phyloP scores from a whole-genome alignment of 2,888 invertebrate genomes.

The Rotaria macrura region DNA sequence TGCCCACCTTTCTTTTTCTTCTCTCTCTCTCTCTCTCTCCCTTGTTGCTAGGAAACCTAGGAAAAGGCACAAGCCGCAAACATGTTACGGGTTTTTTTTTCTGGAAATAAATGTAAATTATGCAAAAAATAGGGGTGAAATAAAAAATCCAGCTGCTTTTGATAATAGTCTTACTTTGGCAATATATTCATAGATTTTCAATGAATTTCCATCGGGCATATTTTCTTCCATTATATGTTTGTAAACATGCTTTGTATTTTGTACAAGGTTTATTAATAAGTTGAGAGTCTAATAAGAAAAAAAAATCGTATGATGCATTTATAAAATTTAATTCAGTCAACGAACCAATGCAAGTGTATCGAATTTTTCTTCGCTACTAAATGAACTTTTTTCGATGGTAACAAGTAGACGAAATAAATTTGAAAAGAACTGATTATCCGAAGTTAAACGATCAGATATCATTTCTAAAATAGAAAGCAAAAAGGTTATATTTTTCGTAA shows the following conservation, averaged over 20 bases:
- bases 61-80: too few species aligned
- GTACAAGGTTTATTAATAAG: neutral
- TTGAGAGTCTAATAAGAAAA: neutral
- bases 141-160: too few species aligned
- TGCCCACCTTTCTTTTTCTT: too few species aligned
- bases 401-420: slow-evolving; percentile 11
- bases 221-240: neutral
- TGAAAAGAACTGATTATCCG: neutral
- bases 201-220: neutral
- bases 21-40: too few species aligned
- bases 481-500: neutral
- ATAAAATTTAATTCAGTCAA: neutral
- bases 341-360: neutral
- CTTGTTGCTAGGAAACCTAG: too few species aligned
- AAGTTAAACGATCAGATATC: neutral
- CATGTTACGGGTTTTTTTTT: too few species aligned
- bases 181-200: neutral
- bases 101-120: too few species aligned
- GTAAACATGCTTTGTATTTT: neutral
- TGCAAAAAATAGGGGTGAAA: too few species aligned
- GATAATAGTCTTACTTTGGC: neutral
- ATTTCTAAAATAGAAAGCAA: neutral
- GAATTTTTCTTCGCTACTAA: neutral
- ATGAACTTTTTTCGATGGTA: neutral
- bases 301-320: neutral